These are phyloP conservation scores for Patella caerulea DNA, from an alignment of 2,888 invertebrate genomes.

Conservation along the genomic window DNA sequence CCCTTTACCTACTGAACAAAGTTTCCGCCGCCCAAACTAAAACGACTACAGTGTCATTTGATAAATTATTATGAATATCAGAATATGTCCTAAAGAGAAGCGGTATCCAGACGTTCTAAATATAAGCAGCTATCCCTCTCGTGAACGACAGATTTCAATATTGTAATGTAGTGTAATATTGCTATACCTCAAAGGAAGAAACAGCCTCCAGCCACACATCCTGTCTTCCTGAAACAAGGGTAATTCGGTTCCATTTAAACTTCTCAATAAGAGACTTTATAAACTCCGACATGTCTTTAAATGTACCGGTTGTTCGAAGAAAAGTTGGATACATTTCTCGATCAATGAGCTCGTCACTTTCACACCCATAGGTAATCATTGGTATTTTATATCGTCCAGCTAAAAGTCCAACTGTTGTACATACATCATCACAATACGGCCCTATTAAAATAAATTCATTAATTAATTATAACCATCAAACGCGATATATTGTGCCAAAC, in stretches of 20 bases:
- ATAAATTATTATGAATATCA: too few relatives aligned
- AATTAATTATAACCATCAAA: not conserved
- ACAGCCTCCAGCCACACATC: conserved; percentile 17
- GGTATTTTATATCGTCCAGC: conserved; percentile 12
- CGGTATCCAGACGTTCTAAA: too few relatives aligned
- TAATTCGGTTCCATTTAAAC: conserved; percentile 14
- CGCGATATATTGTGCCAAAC: too few relatives aligned
- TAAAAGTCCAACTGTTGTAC: conserved; percentile 1
- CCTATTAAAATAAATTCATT: not conserved
- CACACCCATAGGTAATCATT: conserved; percentile 14
- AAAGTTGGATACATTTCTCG: conserved; percentile 13
- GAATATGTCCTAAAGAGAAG: too few relatives aligned
- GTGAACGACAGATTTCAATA: too few relatives aligned
- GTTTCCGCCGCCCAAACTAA: too few relatives aligned
- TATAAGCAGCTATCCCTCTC: too few relatives aligned
- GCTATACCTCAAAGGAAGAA: not conserved
- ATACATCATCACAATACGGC: conserved; percentile 18
- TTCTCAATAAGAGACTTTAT: not conserved
- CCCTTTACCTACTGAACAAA: too few relatives aligned
- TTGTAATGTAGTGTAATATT: too few relatives aligned
- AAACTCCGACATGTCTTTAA: conserved; percentile 7
- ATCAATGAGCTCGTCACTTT: conserved; percentile 4
- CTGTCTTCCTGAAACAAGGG: conserved; percentile 11
- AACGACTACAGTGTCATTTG: too few relatives aligned
- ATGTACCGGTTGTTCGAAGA: conserved; percentile 15